Base-by-base conservation (phyloP, 2,113 vertebrate genomes). In the Brachypodius melanocephalos region DNA sequence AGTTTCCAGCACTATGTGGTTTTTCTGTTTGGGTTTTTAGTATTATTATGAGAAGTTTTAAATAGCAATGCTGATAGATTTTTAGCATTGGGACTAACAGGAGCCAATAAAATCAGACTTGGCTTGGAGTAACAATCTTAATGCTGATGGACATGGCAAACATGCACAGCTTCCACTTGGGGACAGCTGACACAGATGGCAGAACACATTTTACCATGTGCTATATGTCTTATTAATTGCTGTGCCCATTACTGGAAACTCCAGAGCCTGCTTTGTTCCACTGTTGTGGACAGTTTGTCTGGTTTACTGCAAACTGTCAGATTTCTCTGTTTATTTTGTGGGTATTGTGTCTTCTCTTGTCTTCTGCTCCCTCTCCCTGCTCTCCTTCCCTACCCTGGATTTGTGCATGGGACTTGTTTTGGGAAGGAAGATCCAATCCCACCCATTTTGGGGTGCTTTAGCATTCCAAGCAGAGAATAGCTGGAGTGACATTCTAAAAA, bases 191-290 rank as follows among this genome's bases (percentile, higher is more conserved):
- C 81, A 92, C 94, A 97, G 96, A 96, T 96, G 96, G 90, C 79
- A 80, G 77, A 65, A 46, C 5, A 25, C 52, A 45, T 86, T 93
- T 82, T 34, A 77, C 87, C 89, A 58, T 96, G 96, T 96, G 94
- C 84, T 96, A 4, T 95, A 83, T 95, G 93, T 92, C 94, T 90
- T 94, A 89, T 73, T 89, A 91, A 90, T 96, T 94, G 76, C 79
- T 25, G 8, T 65, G 69, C 31, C 85, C 79, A 86, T 96, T 92
- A 94, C 89, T 46, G 9, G 29, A 34, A 85, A 76, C 40, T 86
- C 76, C 8, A 7, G 80, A 91, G 49, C 26, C 54, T 34, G 20
- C 29, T 82, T 71, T 75, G n/a, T 85, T 61, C 61, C 42, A 25
- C 66, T 75, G 0, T 22, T 59, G n/a, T 2, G 13, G 65, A 5